These are phyloP conservation scores for Trisateles emortualis DNA, from an alignment of 2,888 invertebrate genomes.

Conservation along the genomic window DNA sequence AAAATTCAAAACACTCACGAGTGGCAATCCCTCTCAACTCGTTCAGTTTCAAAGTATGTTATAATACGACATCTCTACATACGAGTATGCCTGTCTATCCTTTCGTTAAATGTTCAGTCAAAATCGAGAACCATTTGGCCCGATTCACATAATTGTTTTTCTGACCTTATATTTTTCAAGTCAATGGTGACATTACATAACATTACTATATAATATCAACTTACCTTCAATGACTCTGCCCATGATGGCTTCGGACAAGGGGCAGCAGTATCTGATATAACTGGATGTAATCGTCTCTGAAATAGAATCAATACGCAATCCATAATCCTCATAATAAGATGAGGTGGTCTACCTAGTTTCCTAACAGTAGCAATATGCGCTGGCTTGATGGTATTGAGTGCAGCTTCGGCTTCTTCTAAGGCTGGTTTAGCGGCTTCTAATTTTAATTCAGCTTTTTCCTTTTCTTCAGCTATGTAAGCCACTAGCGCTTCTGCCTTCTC, in stretches of 20 bases:
- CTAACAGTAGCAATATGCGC: slow-evolving; percentile 98
- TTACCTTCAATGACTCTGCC: slow-evolving; percentile 96
- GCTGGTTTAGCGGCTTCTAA: slow-evolving; percentile 98
- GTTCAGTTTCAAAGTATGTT: too few relatives aligned
- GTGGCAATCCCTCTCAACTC: too few relatives aligned
- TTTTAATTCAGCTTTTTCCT: slow-evolving; percentile 96
- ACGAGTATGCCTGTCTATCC: too few relatives aligned
- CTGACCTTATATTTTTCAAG: too few relatives aligned
- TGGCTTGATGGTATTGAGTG: slow-evolving; percentile 98
- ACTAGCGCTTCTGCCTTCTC: slow-evolving; percentile 97
- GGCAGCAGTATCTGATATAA: slow-evolving; percentile 92
- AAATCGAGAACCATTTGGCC: too few relatives aligned
- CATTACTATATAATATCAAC: background rate
- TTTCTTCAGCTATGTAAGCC: slow-evolving; percentile 95
- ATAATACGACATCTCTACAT: too few relatives aligned
- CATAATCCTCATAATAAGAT: slow-evolving; percentile 99
- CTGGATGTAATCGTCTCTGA: slow-evolving; percentile 94
- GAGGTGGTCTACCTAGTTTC: slow-evolving; percentile 97
- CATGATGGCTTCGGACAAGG: slow-evolving; percentile 97
- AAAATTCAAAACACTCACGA: too few relatives aligned
- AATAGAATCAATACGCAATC: slow-evolving; percentile 97
- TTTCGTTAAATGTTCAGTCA: too few relatives aligned
- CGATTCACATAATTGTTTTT: too few relatives aligned
- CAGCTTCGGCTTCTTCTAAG: slow-evolving; percentile 97
- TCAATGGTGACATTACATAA: too few relatives aligned